Evolutionary conservation across 2,113 vertebrate genomes (phyloP), one percentile per base, ranked within the genome.

Genomic region (Poecilia latipinna): DNA sequence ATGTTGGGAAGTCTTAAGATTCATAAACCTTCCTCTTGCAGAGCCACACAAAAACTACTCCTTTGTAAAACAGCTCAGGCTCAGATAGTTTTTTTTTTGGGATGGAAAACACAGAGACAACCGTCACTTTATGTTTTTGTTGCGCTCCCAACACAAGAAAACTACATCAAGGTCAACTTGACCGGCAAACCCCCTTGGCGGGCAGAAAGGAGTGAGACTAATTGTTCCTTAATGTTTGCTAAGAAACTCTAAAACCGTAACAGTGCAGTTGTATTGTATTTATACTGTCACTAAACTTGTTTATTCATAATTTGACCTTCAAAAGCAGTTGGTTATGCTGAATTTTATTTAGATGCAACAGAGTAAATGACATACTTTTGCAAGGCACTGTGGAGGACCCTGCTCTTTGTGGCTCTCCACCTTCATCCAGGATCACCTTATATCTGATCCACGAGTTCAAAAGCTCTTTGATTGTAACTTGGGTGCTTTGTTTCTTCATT

Each of bases 381-480:
- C 22, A 57, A 57, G 51, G 7, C 51, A 24, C 22, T 57, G 51
- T 24, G 35, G 35, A 11, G 35, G 35, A 37, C 10, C 35, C 11
- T 67, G 68, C 65, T 69, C 70, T 69, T 31, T 11, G 31, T n/a
- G 61, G 60, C 61, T 6, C 57, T n/a, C 19, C 54, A 28, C 68
- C 39, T 48, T 31, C 74, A 77, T 75, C 39, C 26, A 3, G 48
- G 67, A 68, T 71, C 66, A 68, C 76, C 57, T 77, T 44, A 82
- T 72, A 61, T 65, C 70, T 82, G 44, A 10, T 86, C 79, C 80
- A 72, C 82, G 42, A n/a, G 39, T 82, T 81, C 54, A 17, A 75
- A 81, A 88, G 71, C 28, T 37, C 68, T 75, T 80, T 80, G 33
- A 85, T 89, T 86, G 77, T 85, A 71, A 82, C 73, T 61, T 68